Percentiles rank a stretch among this genome's conserved stretches.
phyloP scores from a whole-genome alignment of 2,797 vertebrate genomes.

The Fundulus diaphanus region DNA sequence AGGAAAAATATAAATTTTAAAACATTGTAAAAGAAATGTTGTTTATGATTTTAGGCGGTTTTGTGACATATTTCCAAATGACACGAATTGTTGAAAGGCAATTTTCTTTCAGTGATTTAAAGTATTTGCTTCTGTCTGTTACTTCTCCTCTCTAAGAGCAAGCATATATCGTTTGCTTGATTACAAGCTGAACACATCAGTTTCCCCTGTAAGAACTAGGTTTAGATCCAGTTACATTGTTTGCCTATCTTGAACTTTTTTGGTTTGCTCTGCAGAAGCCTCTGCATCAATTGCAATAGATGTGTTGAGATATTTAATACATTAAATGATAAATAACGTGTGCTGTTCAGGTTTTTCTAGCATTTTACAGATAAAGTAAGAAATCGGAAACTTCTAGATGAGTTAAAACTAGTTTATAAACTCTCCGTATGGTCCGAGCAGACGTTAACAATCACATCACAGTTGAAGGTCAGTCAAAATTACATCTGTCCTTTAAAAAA shows the following conservation, averaged over 20 bases:
- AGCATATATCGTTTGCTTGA: neutral
- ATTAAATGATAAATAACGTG: neutral
- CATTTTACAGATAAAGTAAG: constrained; percentile 8
- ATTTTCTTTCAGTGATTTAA: neutral
- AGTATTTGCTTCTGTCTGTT: neutral
- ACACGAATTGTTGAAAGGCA: neutral
- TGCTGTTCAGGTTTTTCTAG: neutral
- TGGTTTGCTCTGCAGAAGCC: neutral
- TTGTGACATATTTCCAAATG: neutral
- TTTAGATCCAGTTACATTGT: neutral
- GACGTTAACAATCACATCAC: constrained; percentile 60
- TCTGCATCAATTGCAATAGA: too few species aligned
- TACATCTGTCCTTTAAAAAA: constrained; percentile 64
- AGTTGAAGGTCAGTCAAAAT: constrained; percentile 66
- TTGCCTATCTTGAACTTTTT: neutral
- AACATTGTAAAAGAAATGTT: neutral
- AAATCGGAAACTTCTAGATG: constrained; percentile 36
- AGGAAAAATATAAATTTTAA: neutral
- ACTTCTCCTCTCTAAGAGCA: neutral
- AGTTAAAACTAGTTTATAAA: constrained; percentile 57
- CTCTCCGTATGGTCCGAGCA: constrained; percentile 43
- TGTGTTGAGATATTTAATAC: neutral
- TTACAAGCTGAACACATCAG: neutral
- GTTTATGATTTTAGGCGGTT: neutral
- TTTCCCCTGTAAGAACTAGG: neutral